Base-by-base conservation (phyloP, 2,888 invertebrate species). In the Sinelater perroti region DNA sequence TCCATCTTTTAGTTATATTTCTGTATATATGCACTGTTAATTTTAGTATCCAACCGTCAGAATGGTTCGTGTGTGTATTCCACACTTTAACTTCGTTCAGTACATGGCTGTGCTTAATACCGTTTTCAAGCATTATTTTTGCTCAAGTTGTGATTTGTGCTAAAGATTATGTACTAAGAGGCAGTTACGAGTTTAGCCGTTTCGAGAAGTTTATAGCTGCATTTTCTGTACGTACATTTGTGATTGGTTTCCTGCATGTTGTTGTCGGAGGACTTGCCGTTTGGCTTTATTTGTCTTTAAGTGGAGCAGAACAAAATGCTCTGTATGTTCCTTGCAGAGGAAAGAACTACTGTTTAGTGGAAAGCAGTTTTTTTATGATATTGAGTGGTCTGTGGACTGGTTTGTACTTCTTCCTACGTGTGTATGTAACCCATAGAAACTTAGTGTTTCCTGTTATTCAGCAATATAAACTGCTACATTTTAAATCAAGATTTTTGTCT, bases 81-180 rank as follows among this genome's bases (percentile, higher is more conserved):
- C 68, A 79, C 10, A 81, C 86, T 8, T 78, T 89, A 55, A 79
- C 83, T 47, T 83, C 85, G 3, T 79, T 84, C 70, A 83, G 84
- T 71, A 89, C 88, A 75, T 85, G 86, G 79, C 72, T 87, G 0
- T 87, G 85, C 65, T 82, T 88, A 36, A 75, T 87, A 17, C 83
- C 89, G 0, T 81, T 91, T 11, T 79, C 83, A 7, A 72, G 81
- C 17, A 82, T 88, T 1, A 85, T 89, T 6, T 84, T 88, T 58
- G 80, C 87, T 3, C 89, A 90, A 77, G 88, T 90, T n/a, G 79
- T 89, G 30, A 81, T 88, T 24, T 86, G 87, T 69, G 87, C 87
- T 36, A 88, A 87, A 70, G 86, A 86, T 63, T 88, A 89, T 66
- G 80, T 89, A 16, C 78, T 82, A 13, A 83, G 83, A 42, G 78